phyloP scores from a whole-genome alignment of 2,888 invertebrate species.

The Nesidiocoris tenuis region DNA sequence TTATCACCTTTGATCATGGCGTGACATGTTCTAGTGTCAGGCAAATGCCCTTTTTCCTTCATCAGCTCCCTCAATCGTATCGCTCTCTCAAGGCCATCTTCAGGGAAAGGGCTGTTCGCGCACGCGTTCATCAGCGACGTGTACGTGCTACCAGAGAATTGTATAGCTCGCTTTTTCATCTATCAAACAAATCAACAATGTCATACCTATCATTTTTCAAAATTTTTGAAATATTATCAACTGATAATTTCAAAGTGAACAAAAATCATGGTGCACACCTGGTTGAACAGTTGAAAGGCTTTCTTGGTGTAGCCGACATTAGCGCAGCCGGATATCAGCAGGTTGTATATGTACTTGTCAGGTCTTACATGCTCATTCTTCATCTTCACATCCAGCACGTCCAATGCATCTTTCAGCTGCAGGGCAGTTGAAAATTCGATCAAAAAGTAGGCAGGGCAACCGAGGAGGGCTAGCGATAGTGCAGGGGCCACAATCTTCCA shows the following conservation, averaged over 20 bases:
- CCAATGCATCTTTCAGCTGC: slow-evolving; percentile 68
- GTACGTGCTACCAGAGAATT: slow-evolving; percentile 70
- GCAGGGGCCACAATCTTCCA: too few relatives aligned
- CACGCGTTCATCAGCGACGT: slow-evolving; percentile 88
- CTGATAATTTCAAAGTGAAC: too few relatives aligned
- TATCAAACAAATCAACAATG: slow-evolving; percentile 52
- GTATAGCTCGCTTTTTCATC: slow-evolving; percentile 74
- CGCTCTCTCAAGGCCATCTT: slow-evolving; percentile 70
- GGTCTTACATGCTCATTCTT: slow-evolving; percentile 77
- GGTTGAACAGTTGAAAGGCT: slow-evolving; percentile 78
- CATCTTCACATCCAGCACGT: slow-evolving; percentile 75
- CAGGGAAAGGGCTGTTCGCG: slow-evolving; percentile 70
- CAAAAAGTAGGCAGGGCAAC: not conserved
- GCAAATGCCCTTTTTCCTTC: slow-evolving; percentile 66
- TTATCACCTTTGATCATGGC: slow-evolving; percentile 73
- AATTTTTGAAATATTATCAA: too few relatives aligned
- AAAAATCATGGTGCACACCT: slow-evolving; percentile 56
- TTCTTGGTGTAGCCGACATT: slow-evolving; percentile 80
- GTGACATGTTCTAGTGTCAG: slow-evolving; percentile 78
- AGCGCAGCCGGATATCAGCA: slow-evolving; percentile 81
- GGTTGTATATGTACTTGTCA: slow-evolving; percentile 73
- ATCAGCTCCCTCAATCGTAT: slow-evolving; percentile 66
- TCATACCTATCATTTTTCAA: too few relatives aligned
- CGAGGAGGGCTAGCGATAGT: not conserved
- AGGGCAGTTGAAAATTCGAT: too few relatives aligned